These are phyloP conservation scores for Andrena hattorfiana DNA, from an alignment of 2,888 invertebrate species.

Conservation along the genomic window DNA sequence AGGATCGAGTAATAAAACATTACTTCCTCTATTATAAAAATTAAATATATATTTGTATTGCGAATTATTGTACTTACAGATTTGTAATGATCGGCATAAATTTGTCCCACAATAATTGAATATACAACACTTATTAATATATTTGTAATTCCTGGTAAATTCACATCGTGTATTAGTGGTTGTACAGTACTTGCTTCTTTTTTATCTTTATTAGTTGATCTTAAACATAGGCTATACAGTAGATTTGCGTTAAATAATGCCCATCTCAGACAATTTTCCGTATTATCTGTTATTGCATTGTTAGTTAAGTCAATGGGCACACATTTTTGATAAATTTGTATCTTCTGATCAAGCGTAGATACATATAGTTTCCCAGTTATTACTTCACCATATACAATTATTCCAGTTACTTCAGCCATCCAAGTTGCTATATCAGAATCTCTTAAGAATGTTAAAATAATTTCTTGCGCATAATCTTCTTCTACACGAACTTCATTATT, in stretches of 20 bases:
- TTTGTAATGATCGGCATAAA: slow-evolving; percentile 84
- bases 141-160: slow-evolving; percentile 77
- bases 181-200: slow-evolving; percentile 65
- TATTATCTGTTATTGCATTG: slow-evolving; percentile 72
- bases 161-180: slow-evolving; percentile 48
- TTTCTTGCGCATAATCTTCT: slow-evolving; percentile 50
- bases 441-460: slow-evolving; percentile 73
- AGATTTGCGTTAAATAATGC: slow-evolving; percentile 77
- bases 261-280: slow-evolving; percentile 80
- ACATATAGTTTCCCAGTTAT: slow-evolving; percentile 79
- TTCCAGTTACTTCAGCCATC: slow-evolving; percentile 75
- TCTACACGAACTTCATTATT: slow-evolving; percentile 43
- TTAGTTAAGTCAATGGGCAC: slow-evolving; percentile 69
- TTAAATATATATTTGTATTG: slow-evolving; percentile 26
- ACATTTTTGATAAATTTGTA: slow-evolving; percentile 67
- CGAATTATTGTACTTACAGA: slow-evolving; percentile 78
- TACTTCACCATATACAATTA: slow-evolving; percentile 80
- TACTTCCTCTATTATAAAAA: neutral
- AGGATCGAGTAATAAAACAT: slow-evolving; percentile 26
- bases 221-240: slow-evolving; percentile 71
- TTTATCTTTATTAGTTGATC: slow-evolving; percentile 43
- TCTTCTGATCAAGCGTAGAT: slow-evolving; percentile 67
- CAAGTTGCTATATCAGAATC: slow-evolving; percentile 75
- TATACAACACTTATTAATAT: slow-evolving; percentile 81
- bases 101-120: slow-evolving; percentile 80